Base-by-base conservation (phyloP, 1,140 invertebrate genomes). In the Drosophila kanapiae region DNA sequence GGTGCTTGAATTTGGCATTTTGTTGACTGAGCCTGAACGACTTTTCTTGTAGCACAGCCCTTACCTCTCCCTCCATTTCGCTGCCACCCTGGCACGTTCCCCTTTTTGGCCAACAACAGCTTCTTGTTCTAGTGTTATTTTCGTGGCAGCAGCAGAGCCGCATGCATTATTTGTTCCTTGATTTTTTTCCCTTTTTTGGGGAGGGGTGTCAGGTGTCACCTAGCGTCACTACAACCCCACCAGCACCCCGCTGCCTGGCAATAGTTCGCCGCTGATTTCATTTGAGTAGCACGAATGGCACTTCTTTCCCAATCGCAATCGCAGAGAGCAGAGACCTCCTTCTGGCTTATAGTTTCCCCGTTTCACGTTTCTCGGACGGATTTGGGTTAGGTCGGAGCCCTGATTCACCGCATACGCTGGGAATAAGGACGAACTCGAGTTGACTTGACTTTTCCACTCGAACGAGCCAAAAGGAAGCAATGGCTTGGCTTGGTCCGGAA, bases 1-100 rank as follows among this genome's bases (percentile, higher is more conserved):
- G 83, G 83, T 87, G 83, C 83, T 87, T 83, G 84, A 87, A 87
- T 87, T 87, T 88, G 83, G 80, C 63, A 87, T 87, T 87, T 87
- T 82, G 83, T 83, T 87, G 83, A 87, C 83, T 87, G 71, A 86
- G 83, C 79, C 79, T 76, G 83, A 86, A 86, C 75, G 83, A 82
- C 75, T 86, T 86, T 71, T 38, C 82, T 84, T 85, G 81, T 82
- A 77, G 65, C 62, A 23, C n/a, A n/a, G n/a, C n/a, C n/a, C n/a
- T n/a, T n/a, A 23, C 23, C 23, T 23, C 47, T n/a, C 3, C 31
- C 38, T 16, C n/a, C 27, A 5, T 0, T 5, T 40, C 13, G 27
- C 48, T n/a, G 48, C 5, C 31, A 3, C 6, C 31, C 31, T 31
- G 31, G 27, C 48, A 31, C 48, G 27, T 29, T 49, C 5, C 18